These are phyloP conservation scores for Gnatocerus cornutus DNA, from an alignment of 2,888 invertebrate species.

Conservation along the genomic window DNA sequence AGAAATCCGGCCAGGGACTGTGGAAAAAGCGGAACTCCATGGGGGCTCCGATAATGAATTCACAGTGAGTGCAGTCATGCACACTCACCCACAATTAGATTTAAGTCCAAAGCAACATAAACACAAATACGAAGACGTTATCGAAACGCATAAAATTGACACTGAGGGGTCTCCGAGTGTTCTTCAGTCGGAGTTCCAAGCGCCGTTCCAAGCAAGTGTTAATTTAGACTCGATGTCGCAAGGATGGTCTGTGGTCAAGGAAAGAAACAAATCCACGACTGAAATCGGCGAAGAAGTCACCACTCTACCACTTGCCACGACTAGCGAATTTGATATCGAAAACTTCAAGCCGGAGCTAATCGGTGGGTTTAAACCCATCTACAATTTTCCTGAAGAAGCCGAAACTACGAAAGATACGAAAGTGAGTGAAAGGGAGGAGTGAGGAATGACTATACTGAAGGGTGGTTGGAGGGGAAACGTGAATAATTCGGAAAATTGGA, in stretches of 20 bases:
- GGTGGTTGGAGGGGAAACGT: constrained; percentile 45
- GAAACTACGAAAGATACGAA: constrained; percentile 51
- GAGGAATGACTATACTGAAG: constrained; percentile 10
- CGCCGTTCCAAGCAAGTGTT: constrained; percentile 80
- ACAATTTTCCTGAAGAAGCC: constrained; percentile 67
- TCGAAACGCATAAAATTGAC: constrained; percentile 39
- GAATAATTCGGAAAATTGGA: constrained; percentile 17
- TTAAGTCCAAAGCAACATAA: constrained; percentile 39
- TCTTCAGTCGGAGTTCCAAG: constrained; percentile 76
- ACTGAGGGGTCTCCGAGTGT: constrained; percentile 56
- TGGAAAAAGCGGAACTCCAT: constrained; percentile 52
- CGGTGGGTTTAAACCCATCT: constrained; percentile 82
- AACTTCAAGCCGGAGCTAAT: constrained; percentile 80
- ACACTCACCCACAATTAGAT: constrained; percentile 64
- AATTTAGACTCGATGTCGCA: constrained; percentile 75
- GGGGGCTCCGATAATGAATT: constrained; percentile 61
- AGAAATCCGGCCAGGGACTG: constrained; percentile 69
- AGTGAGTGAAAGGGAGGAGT: constrained; percentile 58
- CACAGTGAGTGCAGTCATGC: constrained; percentile 70
- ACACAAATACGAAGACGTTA: constrained; percentile 48
- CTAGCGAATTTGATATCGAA: constrained; percentile 77
- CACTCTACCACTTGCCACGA: constrained; percentile 65
- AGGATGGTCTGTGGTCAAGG: constrained; percentile 77
- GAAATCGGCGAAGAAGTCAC: constrained; percentile 64
- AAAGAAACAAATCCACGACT: constrained; percentile 60